These are phyloP conservation scores for Drosophila melanocephala DNA, from an alignment of 2,888 invertebrate genomes.

Conservation along the genomic window DNA sequence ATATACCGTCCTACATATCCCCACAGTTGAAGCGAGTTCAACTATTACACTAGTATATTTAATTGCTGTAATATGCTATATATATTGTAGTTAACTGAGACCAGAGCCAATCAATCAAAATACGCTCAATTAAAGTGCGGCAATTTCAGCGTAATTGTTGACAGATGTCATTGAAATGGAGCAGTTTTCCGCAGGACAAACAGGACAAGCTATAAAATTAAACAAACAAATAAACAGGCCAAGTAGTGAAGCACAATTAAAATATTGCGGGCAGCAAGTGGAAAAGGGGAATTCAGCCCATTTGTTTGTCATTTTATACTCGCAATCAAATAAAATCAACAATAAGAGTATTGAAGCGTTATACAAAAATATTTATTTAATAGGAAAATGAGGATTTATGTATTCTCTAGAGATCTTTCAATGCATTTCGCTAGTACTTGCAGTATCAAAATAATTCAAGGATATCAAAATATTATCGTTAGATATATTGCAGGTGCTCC, in stretches of 20 bases:
- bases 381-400: not conserved
- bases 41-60: slow-evolving; percentile 1
- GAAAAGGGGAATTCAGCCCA: not conserved
- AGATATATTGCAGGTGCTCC: not conserved
- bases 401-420: not conserved
- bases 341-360: not conserved
- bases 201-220: slow-evolving; percentile 10
- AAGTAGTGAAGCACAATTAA: slow-evolving; percentile 40
- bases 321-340: not conserved
- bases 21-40: slow-evolving; percentile 16
- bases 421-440: not conserved
- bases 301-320: not conserved
- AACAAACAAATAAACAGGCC: slow-evolving; percentile 29
- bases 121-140: slow-evolving; percentile 43
- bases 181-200: slow-evolving; percentile 19
- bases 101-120: slow-evolving; percentile 60
- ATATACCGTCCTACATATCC: not conserved
- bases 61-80: not conserved
- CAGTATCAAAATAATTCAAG: not conserved
- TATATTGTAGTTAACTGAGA: not conserved
- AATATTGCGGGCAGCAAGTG: slow-evolving; percentile 15
- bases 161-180: slow-evolving; percentile 61
- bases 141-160: slow-evolving; percentile 43
- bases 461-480: not conserved
- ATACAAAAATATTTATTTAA: not conserved